A percentile compares a stretch with the other conserved stretches of the same genome.
Conservation (phyloP, 2,797 vertebrate genomes). For the Falco berigora region DNA sequence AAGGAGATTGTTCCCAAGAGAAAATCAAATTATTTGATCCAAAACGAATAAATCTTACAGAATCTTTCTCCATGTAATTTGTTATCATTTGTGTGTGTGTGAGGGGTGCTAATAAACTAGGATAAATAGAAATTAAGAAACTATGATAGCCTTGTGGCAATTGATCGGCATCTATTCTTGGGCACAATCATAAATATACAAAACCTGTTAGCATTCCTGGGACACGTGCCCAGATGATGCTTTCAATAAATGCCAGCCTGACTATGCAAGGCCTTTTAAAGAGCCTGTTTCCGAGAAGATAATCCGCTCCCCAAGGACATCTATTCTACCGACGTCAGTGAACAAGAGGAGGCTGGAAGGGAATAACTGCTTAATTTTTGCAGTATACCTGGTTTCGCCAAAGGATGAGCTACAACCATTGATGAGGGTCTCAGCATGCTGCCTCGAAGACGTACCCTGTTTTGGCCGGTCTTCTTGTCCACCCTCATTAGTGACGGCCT, state of each 20-base stretch:
- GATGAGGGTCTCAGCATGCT: constrained; percentile 85
- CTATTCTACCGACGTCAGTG: neutral
- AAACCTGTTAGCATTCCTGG: neutral
- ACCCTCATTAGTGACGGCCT: constrained; percentile 77
- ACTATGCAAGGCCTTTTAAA: neutral
- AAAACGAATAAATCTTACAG: neutral
- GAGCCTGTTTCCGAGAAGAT: neutral
- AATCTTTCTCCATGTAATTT: neutral
- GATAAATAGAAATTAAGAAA: neutral
- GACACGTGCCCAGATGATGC: neutral
- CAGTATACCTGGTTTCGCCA: constrained; percentile 89
- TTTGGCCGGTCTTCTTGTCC: constrained; percentile 83
- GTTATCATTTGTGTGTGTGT: neutral
- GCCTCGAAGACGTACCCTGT: constrained; percentile 76
- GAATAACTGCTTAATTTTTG: constrained; percentile 14
- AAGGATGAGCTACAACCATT: constrained; percentile 86
- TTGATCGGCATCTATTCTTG: neutral
- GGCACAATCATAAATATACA: neutral
- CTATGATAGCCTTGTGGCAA: neutral
- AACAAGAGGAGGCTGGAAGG: constrained; percentile 2
- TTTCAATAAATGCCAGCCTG: neutral
- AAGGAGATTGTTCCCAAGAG: neutral
- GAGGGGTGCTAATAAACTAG: neutral
- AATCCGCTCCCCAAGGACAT: neutral
- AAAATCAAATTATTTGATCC: neutral